Evolutionary conservation across 1,140 invertebrate genomes (phyloP), one percentile per base, ranked within the genome.

Genomic region (Eueides isabella): DNA sequence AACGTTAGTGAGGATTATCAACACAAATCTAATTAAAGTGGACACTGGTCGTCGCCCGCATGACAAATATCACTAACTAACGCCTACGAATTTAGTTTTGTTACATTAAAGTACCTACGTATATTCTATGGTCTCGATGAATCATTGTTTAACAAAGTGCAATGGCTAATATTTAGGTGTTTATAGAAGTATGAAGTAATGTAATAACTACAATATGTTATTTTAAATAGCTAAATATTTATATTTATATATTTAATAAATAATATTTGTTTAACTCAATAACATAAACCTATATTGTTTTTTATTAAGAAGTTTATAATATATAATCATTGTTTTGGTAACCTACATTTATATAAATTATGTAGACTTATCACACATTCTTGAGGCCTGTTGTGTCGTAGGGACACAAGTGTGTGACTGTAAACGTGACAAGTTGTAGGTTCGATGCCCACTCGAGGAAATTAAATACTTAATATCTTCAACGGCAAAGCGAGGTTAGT

Each of bases 11-110:
- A 28, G 64, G 67, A 67, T 66, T 71, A 75, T 48, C 33, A 35
- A 65, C 68, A 75, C 55, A 75, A 38, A 75, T 75, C 69, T 66
- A 33, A 71, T 62, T 66, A 66, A 65, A 48, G 61, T 75, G 73
- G 38, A 67, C 73, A 67, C 33, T 33, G 67, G 29, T 62, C 63
- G 48, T 55, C 48, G 44, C 67, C 67, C 73, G 73, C 73, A 75
- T 75, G 41, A 74, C 41, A 66, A 75, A 66, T 73, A 68, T 73
- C 63, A 62, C 44, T 61, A 75, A 75, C 70, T 48, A 30, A 70
- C 44, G 68, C 74, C 68, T 41, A 75, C 74, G 14, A 72, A 65
- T 55, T 55, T 26, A 28, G 63, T 23, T 61, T 66, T 72, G 70
- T 66, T 66, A n/a, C 62, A 14, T 66, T 65, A 35, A 41, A 12